These are phyloP conservation scores for Monomorium pharaonis DNA, from an alignment of 1,140 invertebrate species.

Conservation along the genomic window DNA sequence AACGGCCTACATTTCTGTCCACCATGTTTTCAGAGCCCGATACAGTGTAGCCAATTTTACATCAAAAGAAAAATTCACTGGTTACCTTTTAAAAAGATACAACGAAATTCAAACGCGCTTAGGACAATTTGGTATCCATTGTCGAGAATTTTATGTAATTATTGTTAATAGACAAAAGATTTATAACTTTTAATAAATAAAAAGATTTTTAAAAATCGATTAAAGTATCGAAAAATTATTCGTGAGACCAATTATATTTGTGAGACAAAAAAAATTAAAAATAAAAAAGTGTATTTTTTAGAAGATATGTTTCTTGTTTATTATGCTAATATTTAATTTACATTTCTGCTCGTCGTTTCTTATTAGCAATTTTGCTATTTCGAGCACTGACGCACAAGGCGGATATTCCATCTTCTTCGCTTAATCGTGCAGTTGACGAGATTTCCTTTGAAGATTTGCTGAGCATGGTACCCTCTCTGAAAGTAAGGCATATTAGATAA, in stretches of 20 bases:
- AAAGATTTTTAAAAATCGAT: too few species aligned
- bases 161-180: too few species aligned
- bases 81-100: background rate
- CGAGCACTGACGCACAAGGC: background rate
- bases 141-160: too few species aligned
- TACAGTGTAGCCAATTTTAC: constrained; percentile 7
- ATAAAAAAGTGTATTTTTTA: background rate
- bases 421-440: background rate
- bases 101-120: background rate
- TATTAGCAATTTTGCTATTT: background rate
- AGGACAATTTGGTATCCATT: too few species aligned
- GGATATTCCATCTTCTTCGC: background rate
- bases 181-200: too few species aligned
- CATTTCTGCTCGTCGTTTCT: background rate
- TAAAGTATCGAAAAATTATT: too few species aligned
- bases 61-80: background rate
- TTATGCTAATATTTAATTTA: background rate
- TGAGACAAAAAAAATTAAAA: background rate
- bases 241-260: background rate
- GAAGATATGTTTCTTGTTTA: background rate
- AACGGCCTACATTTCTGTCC: constrained; percentile 14
- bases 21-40: background rate
- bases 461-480: background rate
- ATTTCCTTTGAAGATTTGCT: constrained; percentile 14
- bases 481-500: background rate